phyloP scores from a whole-genome alignment of 2,888 invertebrate species.

The Amiota communis region DNA sequence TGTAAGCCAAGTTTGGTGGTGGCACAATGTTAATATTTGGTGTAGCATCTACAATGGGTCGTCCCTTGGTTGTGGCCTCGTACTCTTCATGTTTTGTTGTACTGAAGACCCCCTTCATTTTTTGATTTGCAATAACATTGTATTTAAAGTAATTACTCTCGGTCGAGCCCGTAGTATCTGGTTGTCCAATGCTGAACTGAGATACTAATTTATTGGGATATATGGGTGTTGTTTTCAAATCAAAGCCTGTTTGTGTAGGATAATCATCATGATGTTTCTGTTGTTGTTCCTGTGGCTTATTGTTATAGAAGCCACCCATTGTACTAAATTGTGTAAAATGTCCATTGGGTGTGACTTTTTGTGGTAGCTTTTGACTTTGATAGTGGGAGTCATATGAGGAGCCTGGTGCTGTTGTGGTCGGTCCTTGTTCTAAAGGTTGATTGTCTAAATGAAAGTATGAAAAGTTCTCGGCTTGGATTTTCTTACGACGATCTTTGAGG shows the following conservation, averaged over 20 bases:
- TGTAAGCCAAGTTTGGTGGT: constrained; percentile 60
- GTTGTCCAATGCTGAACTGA: constrained; percentile 61
- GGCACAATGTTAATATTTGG: constrained; percentile 64
- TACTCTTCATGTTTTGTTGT: constrained; percentile 40
- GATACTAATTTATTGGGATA: constrained; percentile 59
- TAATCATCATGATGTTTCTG: constrained; percentile 10
- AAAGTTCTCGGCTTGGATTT: constrained; percentile 68
- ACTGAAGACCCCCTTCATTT: constrained; percentile 67
- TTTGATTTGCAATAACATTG: constrained; percentile 71
- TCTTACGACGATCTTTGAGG: constrained; percentile 68
- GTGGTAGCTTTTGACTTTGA: constrained; percentile 32
- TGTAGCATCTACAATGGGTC: constrained; percentile 54
- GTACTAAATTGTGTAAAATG: constrained; percentile 76
- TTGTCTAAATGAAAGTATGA: constrained; percentile 73
- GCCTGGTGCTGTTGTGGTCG: constrained; percentile 37
- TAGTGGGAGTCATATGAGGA: constrained; percentile 40
- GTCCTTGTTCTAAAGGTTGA: constrained; percentile 45
- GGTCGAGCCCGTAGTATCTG: constrained; percentile 49
- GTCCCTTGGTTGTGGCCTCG: constrained; percentile 18
- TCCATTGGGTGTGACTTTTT: constrained; percentile 74
- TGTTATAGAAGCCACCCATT: constrained; percentile 77
- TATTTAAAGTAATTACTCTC: constrained; percentile 72
- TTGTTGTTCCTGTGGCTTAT: constrained; percentile 39
- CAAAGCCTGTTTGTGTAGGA: constrained; percentile 33
- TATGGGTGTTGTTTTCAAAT: constrained; percentile 29